A percentile compares a stretch with the other conserved stretches of the same genome.
Conservation (phyloP, 2,797 vertebrate species). For the Heliangelus exortis region DNA sequence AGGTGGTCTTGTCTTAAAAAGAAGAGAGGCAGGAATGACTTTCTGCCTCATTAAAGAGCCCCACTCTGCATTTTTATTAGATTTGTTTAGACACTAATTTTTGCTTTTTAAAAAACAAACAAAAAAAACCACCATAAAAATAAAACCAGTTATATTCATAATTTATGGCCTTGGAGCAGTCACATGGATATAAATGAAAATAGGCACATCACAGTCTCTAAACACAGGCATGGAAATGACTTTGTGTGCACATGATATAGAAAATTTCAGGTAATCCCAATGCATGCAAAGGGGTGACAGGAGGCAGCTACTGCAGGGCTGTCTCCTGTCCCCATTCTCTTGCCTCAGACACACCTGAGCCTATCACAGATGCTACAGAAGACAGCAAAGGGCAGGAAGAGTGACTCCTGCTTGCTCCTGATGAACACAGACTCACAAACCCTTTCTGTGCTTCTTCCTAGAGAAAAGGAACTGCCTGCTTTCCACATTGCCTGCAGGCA, state of each 20-base stretch:
- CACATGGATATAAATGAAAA: neutral
- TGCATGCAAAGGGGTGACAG: neutral
- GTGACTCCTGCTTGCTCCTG: neutral
- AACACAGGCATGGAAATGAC: neutral
- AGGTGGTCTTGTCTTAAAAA: slow-evolving; percentile 43
- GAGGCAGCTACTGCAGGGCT: neutral
- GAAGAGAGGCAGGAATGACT: slow-evolving; percentile 25
- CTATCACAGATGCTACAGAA: neutral
- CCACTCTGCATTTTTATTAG: slow-evolving; percentile 43
- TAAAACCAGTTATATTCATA: neutral
- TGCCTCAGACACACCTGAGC: neutral
- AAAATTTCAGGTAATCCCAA: neutral
- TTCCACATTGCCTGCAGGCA: neutral
- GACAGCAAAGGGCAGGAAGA: neutral
- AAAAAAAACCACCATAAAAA: too few species aligned
- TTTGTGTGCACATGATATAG: neutral
- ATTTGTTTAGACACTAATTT: neutral
- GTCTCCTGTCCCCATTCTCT: neutral
- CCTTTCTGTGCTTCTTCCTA: neutral
- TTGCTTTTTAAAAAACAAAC: accelerated
- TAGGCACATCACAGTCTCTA: neutral
- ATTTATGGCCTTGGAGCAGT: neutral
- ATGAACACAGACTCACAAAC: neutral
- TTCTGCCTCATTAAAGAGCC: slow-evolving; percentile 5
- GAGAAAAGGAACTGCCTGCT: neutral